Evolutionary conservation across 2,797 vertebrate genomes (phyloP).

Genomic region (Lepidocolaptes lacrymiger): DNA sequence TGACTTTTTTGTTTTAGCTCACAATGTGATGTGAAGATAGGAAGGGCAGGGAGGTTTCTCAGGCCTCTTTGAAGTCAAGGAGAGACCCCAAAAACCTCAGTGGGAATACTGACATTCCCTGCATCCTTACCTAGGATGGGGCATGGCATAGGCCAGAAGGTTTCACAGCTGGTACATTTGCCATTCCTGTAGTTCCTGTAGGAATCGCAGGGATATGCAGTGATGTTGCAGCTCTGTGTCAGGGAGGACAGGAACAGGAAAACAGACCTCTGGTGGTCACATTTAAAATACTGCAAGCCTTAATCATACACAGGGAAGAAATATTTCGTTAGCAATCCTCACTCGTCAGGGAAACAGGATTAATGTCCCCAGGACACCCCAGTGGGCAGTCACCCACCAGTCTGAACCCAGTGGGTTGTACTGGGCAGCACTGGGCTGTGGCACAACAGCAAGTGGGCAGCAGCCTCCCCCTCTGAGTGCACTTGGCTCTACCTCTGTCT

Average conservation of each 20-base stretch:
- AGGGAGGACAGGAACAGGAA: conserved; percentile 88
- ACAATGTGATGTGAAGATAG: not conserved
- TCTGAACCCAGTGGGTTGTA: not conserved
- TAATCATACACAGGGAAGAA: conserved; percentile 1
- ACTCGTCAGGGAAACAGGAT: not conserved
- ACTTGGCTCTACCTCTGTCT: not conserved
- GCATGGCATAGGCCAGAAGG: conserved; percentile 83
- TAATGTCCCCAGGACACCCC: not conserved
- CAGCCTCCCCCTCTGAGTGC: not conserved
- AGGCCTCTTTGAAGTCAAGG: not conserved
- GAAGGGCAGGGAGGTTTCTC: not conserved
- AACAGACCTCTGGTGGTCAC: conserved; percentile 94
- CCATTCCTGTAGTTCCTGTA: conserved; percentile 86
- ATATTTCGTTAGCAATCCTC: not conserved
- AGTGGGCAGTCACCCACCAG: not conserved
- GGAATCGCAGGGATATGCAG: conserved; percentile 87
- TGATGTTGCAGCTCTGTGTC: conserved; percentile 85
- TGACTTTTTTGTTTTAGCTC: not conserved
- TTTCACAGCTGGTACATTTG: conserved; percentile 85
- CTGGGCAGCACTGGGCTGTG: not conserved
- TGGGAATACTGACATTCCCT: not conserved
- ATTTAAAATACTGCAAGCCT: conserved; percentile 92
- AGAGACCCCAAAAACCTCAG: not conserved
- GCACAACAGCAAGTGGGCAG: not conserved
- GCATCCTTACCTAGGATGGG: conserved; percentile 51